Base-by-base conservation (phyloP, 1,140 invertebrate genomes). In the Leptinotarsa defecta region DNA sequence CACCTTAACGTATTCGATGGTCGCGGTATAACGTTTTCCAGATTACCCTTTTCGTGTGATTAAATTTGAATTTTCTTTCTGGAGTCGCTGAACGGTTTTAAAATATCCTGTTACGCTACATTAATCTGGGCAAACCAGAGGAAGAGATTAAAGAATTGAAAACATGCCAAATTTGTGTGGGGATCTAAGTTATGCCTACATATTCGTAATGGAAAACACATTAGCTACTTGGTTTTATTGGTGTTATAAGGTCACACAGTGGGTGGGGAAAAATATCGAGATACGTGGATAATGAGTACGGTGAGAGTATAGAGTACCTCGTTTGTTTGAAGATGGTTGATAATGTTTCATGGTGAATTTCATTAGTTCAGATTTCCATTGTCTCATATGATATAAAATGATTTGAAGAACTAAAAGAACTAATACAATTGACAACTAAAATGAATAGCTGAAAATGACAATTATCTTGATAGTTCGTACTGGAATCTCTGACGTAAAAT, bases 151-250 rank as follows among this genome's bases (percentile, higher is more conserved):
- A 48, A 52, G 34, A 48, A 70, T 70, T 70, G 68, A 70, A 70
- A 70, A 70, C 68, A 70, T 70, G 68, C 68, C 68, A 70, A 69
- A 6, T 20, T 69, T 22, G 68, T 48, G 5, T 69, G 43, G 15
- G 68, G 27, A 22, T 24, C 64, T 34, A 65, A 34, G 20, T 65
- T 17, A 57, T 57, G 52, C 52, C 52, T 57, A 57, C 52, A 57
- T n/a, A 17, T 57, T 57, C 52, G 6, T 57, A 57, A 57, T 57
- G 52, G 52, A 57, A 57, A 57, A 57, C 52, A n/a, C 52, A 57
- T 57, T 57, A 57, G 52, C 52, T 57, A 57, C 52, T 57, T 57
- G 52, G 52, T 57, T 57, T 57, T 19, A 57, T 57, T n/a, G 17
- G 52, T 57, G 17, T 57, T 57, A 57, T 13, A 17, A 57, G 52